These are phyloP conservation scores for Caradrina kadenii DNA, from an alignment of 2,888 invertebrate species.

Conservation along the genomic window DNA sequence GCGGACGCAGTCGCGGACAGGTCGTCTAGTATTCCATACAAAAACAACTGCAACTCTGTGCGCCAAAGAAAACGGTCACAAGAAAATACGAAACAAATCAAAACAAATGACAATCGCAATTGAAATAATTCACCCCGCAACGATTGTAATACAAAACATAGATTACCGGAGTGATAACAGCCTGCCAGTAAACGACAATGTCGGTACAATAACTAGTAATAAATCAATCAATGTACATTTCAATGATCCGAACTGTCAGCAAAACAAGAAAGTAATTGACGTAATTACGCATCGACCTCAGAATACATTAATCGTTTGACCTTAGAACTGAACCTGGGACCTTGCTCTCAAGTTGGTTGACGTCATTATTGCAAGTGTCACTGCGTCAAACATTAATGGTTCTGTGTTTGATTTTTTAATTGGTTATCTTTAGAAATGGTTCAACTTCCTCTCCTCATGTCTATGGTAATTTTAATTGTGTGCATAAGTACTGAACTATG, in stretches of 20 bases:
- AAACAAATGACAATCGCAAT: slow-evolving; percentile 13
- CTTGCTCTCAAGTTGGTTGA: slow-evolving; percentile 50
- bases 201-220: slow-evolving; percentile 47
- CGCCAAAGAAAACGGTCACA: background rate
- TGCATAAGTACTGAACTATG: background rate
- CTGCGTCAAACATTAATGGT: slow-evolving; percentile 21
- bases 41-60: background rate
- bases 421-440: slow-evolving; percentile 9
- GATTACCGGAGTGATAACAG: slow-evolving; percentile 36
- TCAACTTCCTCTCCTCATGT: background rate
- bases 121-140: slow-evolving; percentile 19
- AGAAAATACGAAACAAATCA: slow-evolving; percentile 17
- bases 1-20: too few relatives aligned
- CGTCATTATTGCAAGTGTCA: slow-evolving; percentile 54
- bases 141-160: slow-evolving; percentile 10
- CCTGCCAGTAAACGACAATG: slow-evolving; percentile 40
- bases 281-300: slow-evolving; percentile 62
- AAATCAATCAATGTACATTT: slow-evolving; percentile 60
- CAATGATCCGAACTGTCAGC: slow-evolving; percentile 56
- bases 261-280: slow-evolving; percentile 64
- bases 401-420: slow-evolving; percentile 10
- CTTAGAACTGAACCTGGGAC: slow-evolving; percentile 59
- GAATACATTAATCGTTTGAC: slow-evolving; percentile 60
- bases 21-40: background rate
- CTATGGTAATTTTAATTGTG: background rate